phyloP scores from a whole-genome alignment of 1,140 invertebrate species.

The Drosophila kohkoa region DNA sequence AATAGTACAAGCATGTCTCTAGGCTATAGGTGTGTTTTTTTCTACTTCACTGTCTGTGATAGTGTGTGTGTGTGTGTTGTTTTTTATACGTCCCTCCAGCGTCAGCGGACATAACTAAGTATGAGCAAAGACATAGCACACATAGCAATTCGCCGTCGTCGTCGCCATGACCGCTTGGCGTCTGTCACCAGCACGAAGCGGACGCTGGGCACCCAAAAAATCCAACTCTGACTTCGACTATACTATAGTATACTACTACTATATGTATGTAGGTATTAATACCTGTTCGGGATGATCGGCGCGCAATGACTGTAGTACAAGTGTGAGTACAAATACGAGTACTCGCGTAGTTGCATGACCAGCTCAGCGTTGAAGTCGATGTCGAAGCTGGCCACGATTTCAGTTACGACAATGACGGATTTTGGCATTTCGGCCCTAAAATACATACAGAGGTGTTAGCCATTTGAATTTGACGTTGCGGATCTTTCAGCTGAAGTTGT shows the following conservation, averaged over 20 bases:
- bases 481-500: constrained; percentile 58
- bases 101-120: constrained; percentile 13
- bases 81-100: constrained; percentile 36
- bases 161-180: constrained; percentile 77
- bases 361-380: constrained; percentile 22
- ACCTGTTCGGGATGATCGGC: constrained; percentile 78
- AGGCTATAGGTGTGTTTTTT: constrained; percentile 5
- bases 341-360: constrained; percentile 67
- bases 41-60: not conserved
- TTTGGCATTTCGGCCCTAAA: constrained; percentile 80
- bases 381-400: constrained; percentile 56
- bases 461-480: constrained; percentile 44
- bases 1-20: constrained; percentile 18
- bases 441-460: constrained; percentile 70
- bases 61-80: not conserved
- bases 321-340: not conserved
- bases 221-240: constrained; percentile 27
- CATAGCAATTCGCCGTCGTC: constrained; percentile 1
- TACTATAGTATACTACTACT: too few relatives aligned
- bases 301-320: constrained; percentile 40
- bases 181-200: constrained; percentile 77
- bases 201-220: constrained; percentile 75
- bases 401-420: constrained; percentile 77
- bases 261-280: constrained; percentile 42
- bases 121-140: constrained; percentile 18